These are phyloP conservation scores for Phylloscopus collybita DNA, from an alignment of 2,797 vertebrate genomes.

Conservation along the genomic window DNA sequence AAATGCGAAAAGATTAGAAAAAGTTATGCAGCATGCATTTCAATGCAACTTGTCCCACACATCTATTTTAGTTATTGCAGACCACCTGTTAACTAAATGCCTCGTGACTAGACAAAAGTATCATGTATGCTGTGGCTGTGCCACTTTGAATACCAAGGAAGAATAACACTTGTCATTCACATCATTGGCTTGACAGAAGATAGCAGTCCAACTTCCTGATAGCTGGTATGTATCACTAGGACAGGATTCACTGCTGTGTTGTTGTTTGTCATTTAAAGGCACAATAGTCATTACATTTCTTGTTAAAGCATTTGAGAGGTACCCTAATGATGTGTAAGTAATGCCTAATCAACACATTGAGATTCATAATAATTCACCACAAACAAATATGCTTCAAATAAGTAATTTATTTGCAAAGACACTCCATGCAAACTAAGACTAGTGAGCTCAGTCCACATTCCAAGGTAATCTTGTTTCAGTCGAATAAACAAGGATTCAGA, in stretches of 20 bases:
- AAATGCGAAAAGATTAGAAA: slow-evolving; percentile 6
- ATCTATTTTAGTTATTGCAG: neutral
- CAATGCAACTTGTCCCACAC: neutral
- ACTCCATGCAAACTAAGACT: neutral
- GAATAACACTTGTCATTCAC: neutral
- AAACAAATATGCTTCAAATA: neutral
- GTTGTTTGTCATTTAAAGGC: neutral
- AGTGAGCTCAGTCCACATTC: neutral
- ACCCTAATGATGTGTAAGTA: neutral
- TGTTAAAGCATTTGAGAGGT: neutral
- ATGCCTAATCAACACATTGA: neutral
- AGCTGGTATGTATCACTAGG: neutral
- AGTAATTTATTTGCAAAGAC: neutral
- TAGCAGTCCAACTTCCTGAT: neutral
- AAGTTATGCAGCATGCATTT: neutral
- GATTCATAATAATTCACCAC: neutral
- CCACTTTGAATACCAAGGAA: neutral
- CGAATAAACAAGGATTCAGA: neutral
- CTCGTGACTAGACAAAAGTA: neutral
- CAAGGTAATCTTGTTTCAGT: neutral
- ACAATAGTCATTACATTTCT: neutral
- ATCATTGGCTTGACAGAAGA: neutral
- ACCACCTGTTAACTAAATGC: slow-evolving; percentile 15
- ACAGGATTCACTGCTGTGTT: neutral
- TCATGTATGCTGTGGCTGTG: neutral